Evolutionary conservation across 2,113 vertebrate species (phyloP).

Genomic region (Arenaria interpres): DNA sequence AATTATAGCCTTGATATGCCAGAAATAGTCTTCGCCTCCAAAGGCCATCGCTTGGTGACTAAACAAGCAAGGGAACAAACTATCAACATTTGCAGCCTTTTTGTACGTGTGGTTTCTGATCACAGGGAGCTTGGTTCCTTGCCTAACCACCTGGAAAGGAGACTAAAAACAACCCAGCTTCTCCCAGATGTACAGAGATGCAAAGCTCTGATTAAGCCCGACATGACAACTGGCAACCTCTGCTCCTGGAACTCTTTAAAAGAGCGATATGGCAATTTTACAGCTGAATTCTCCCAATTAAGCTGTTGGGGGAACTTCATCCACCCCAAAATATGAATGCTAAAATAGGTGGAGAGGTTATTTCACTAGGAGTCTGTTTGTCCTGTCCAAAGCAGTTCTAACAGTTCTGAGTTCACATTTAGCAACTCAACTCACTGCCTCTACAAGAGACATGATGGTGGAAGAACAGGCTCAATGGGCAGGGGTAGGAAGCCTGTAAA

Average conservation of each 20-base stretch:
- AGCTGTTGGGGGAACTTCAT: conserved; percentile 54
- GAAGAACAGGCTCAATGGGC: neutral
- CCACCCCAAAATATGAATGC: conserved; percentile 16
- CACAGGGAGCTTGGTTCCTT: neutral
- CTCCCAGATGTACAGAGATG: neutral
- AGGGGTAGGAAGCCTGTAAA: neutral
- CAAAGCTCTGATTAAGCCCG: conserved; percentile 28
- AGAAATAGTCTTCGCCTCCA: conserved; percentile 35
- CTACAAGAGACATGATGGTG: accelerated
- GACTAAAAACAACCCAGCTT: neutral
- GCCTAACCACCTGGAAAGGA: conserved; percentile 15
- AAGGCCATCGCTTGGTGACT: neutral
- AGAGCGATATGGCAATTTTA: neutral
- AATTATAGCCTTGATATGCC: conserved; percentile 40
- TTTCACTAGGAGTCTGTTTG: neutral
- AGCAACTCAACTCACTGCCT: too few species aligned
- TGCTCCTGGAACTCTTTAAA: conserved; percentile 42
- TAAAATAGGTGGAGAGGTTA: neutral
- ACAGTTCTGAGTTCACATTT: neutral
- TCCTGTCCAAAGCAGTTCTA: neutral
- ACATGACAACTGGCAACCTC: conserved; percentile 23
- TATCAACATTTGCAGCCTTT: neutral
- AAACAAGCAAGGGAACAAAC: neutral
- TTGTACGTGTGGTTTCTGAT: neutral
- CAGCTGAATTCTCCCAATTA: conserved; percentile 50